These are phyloP conservation scores for Pelvicachromis taeniatus DNA, from an alignment of 2,113 vertebrate species.

Conservation along the genomic window DNA sequence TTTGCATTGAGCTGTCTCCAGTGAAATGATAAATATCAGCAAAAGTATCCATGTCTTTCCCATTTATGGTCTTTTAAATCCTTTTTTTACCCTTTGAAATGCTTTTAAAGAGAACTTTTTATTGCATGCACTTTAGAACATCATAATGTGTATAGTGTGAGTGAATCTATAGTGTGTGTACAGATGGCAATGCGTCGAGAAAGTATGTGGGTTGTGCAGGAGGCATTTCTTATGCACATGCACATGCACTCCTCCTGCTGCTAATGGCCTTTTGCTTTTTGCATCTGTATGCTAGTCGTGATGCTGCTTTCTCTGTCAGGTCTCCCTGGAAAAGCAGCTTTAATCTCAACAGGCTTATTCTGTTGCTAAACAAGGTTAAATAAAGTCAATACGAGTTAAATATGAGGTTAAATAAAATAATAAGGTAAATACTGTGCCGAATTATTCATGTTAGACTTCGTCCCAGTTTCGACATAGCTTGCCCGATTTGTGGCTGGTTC, in stretches of 20 bases:
- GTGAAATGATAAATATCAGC: neutral
- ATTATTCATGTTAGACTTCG: neutral
- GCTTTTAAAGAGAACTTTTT: neutral
- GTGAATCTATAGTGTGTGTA: neutral
- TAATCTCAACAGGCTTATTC: slow-evolving; percentile 15
- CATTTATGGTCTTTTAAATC: neutral
- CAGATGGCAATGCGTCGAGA: neutral
- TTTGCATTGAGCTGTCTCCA: neutral
- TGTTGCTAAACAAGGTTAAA: slow-evolving; percentile 39
- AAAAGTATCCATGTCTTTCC: neutral
- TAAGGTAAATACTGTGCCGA: neutral
- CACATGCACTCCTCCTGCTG: neutral
- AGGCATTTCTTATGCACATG: neutral
- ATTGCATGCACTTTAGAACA: neutral
- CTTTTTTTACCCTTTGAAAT: neutral
- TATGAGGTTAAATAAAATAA: slow-evolving; percentile 25
- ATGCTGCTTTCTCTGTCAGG: neutral
- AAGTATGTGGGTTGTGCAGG: neutral
- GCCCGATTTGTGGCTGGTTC: neutral
- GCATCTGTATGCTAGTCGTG: slow-evolving; percentile 11
- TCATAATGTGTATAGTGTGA: neutral
- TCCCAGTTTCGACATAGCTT: neutral
- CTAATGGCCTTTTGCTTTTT: neutral
- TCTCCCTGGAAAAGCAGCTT: slow-evolving; percentile 21
- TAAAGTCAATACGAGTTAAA: slow-evolving; percentile 30